Evolutionary conservation across 64 coral and sea anemone genomes (phyloP).

Genomic region (Stichodactyla mertensii): DNA sequence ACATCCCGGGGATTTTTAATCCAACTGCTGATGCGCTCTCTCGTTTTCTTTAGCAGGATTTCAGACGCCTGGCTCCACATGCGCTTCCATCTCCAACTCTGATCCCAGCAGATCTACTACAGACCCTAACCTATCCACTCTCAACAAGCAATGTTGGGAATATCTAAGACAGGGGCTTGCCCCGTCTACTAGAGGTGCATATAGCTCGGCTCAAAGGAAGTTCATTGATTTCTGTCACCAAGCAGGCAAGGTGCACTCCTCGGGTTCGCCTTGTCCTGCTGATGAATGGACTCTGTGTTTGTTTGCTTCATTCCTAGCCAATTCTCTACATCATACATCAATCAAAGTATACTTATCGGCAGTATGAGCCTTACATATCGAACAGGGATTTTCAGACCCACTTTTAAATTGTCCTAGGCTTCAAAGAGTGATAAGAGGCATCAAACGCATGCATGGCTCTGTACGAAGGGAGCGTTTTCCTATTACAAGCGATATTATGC

Average conservation of each 20-base stretch:
- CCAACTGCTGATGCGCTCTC: slow-evolving; percentile 32
- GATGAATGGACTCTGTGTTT: background rate
- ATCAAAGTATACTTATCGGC: background rate
- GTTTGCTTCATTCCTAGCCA: background rate
- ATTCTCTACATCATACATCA: background rate
- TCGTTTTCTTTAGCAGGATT: slow-evolving; percentile 38
- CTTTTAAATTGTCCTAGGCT: no score
- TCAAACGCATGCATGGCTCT: no score
- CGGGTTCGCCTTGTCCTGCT: slow-evolving; percentile 6
- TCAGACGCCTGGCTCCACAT: slow-evolving; percentile 14
- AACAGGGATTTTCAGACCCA: no score
- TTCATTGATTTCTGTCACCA: slow-evolving; percentile 23
- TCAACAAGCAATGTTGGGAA: background rate
- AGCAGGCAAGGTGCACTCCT: background rate
- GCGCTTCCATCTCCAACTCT: background rate
- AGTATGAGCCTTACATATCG: no score
- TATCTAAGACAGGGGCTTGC: slow-evolving; percentile 30
- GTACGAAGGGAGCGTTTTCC: no score
- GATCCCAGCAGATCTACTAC: slow-evolving; percentile 7
- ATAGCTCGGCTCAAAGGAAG: background rate
- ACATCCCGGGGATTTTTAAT: slow-evolving; percentile 24
- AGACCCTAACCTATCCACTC: background rate
- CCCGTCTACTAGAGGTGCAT: slow-evolving; percentile 25
- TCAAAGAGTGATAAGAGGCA: no score
- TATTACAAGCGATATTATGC: no score